A percentile compares a stretch with the other conserved stretches of the same genome.
Evolutionary conservation across 2,797 vertebrate species (phyloP).

Genomic region (Tapera naevia): DNA sequence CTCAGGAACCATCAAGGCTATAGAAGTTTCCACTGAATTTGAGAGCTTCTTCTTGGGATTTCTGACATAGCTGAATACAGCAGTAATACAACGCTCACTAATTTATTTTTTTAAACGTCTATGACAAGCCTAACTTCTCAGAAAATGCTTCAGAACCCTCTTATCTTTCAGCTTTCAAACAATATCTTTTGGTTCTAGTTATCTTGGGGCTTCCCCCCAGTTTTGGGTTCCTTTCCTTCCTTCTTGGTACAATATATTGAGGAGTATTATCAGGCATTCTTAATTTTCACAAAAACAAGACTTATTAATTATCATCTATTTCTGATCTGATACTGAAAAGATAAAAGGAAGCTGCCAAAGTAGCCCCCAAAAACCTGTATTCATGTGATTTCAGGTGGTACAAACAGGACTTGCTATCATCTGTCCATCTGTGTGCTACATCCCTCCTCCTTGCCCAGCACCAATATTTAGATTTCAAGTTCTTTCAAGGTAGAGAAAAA

Average conservation of each 20-base stretch:
- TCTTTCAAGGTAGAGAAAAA: background rate
- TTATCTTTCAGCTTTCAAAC: background rate
- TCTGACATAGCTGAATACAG: background rate
- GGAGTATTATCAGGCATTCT: background rate
- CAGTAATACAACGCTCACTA: background rate
- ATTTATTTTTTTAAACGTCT: background rate
- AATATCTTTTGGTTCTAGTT: background rate
- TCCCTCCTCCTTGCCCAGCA: background rate
- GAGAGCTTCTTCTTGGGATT: background rate
- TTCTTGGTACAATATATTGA: background rate
- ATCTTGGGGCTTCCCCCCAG: accelerated
- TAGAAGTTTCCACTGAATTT: background rate
- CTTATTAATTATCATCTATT: background rate
- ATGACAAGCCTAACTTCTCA: background rate
- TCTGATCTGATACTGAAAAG: background rate
- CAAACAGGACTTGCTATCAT: background rate
- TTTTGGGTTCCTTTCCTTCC: background rate
- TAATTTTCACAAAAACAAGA: background rate
- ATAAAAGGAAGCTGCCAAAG: background rate
- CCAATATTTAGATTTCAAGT: background rate
- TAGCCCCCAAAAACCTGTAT: background rate
- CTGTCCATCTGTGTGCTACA: accelerated
- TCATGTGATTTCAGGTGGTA: background rate
- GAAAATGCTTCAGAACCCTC: background rate
- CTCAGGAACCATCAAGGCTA: background rate